Evolutionary conservation across 2,113 vertebrate genomes (phyloP), one percentile per base, ranked within the genome.

Genomic region (Carollia perspicillata): DNA sequence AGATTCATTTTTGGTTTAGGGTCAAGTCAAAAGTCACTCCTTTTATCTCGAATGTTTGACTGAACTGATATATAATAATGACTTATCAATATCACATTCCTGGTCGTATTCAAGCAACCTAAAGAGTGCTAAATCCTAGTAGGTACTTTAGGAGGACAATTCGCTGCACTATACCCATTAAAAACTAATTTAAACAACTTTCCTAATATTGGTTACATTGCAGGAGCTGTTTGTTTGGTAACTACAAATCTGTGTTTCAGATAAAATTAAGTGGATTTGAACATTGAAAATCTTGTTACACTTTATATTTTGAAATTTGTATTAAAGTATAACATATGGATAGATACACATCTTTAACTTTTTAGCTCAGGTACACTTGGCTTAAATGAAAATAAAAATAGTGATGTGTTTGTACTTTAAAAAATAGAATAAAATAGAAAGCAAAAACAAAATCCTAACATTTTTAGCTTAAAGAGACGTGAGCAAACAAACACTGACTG

Each of bases 341-440:
- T 80, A 58, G 51, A 79, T 87, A 44, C 22, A 37, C 2, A 79
- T 93, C 51, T 94, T 80, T 84, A 79, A 84, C 86, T 84, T 92
- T 77, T 89, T 69, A 90, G 33, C 35, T 42, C 28, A 86, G 80
- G 35, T 26, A 88, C 77, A 84, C 10, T 86, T 92, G 49, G 55
- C 63, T 95, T 93, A 95, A 84, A n/a, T 93, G 17, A 93, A 93
- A 97, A 95, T 92, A 75, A 93, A 95, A 83, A 93, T 26, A 60
- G 60, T 90, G 69, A 33, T 84, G 20, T 33, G 33, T 79, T 66
- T 71, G 12, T 68, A 17, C 33, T 68, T 68, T 20, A 68, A 66
- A 66, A 66, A 66, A 18, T 35, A 58, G 22, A 71, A 40, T 40
- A 23, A 11, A 58, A 23, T 23, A 23, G 22, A 23, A 58, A 58